A percentile compares a stretch with the other conserved stretches of the same genome.
Evolutionary conservation across 1,140 invertebrate genomes (phyloP).

Genomic region (Hesperophylax magnus): DNA sequence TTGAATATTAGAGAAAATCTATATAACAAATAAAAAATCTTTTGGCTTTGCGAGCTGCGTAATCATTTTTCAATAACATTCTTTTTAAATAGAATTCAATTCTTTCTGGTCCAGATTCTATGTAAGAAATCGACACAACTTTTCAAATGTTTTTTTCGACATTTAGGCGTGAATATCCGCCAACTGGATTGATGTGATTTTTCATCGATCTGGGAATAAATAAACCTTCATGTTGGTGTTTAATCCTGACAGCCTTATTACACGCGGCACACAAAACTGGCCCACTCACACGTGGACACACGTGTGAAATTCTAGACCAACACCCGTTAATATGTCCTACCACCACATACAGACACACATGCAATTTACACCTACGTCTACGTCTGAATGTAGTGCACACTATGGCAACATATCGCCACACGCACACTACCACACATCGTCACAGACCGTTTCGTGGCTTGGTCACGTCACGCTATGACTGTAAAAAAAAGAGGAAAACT

Average conservation of each 20-base stretch:
- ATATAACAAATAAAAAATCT: too few species aligned
- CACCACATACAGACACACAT: background rate
- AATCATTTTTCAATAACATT: too few species aligned
- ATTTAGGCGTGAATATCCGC: background rate
- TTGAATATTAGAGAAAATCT: too few species aligned
- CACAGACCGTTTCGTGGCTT: constrained; percentile 56
- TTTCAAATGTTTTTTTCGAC: too few species aligned
- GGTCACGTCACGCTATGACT: constrained; percentile 53
- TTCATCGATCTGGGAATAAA: background rate
- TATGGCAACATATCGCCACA: background rate
- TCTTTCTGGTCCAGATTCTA: too few species aligned
- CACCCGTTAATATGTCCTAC: background rate
- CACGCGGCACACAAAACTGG: background rate
- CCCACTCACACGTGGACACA: background rate
- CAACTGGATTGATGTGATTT: background rate
- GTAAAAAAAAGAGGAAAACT: constrained; percentile 52
- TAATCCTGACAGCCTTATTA: constrained; percentile 18
- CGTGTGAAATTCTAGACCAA: constrained; percentile 19
- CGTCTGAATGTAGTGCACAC: background rate
- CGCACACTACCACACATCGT: constrained; percentile 44
- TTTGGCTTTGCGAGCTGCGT: too few species aligned
- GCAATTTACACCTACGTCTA: constrained; percentile 25
- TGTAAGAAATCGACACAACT: too few species aligned
- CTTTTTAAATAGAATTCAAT: too few species aligned
- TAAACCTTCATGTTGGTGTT: constrained; percentile 22